Percentiles rank a stretch among this genome's conserved stretches.
Evolutionary conservation across 2,797 vertebrate genomes (phyloP).

Genomic region (Intellagama lesueurii): DNA sequence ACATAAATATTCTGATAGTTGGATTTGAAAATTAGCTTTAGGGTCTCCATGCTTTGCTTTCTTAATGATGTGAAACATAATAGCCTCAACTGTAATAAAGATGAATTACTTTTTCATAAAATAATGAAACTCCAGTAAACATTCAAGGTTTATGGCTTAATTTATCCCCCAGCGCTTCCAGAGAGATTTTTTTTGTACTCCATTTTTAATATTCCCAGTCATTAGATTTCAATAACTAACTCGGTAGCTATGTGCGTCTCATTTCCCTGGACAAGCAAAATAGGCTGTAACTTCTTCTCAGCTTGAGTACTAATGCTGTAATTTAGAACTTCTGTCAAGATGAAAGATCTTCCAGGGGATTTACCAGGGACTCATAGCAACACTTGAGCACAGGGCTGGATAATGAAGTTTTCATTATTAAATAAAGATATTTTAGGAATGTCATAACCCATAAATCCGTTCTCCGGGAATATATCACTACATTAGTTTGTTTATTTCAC

Average conservation of each 20-base stretch:
- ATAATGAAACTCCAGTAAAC: conserved; percentile 81
- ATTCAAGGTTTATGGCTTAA: conserved; percentile 86
- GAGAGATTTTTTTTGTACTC: conserved; percentile 51
- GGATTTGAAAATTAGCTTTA: conserved; percentile 59
- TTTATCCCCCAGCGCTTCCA: conserved; percentile 86
- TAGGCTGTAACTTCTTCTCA: conserved; percentile 88
- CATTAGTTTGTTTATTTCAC: conserved; percentile 72
- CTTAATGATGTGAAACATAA: conserved; percentile 73
- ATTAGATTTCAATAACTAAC: conserved; percentile 93
- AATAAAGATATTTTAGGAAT: conserved; percentile 82
- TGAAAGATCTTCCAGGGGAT: conserved; percentile 82
- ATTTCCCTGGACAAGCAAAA: conserved; percentile 95
- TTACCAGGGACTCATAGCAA: conserved; percentile 76
- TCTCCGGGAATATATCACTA: conserved; percentile 54
- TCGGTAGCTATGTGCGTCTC: conserved; percentile 86
- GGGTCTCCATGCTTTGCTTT: conserved; percentile 63
- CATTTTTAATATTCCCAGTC: conserved; percentile 89
- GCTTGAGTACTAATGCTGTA: conserved; percentile 81
- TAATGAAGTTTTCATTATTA: conserved; percentile 87
- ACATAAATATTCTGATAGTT: conserved; percentile 58
- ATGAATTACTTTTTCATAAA: conserved; percentile 85
- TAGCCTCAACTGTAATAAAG: conserved; percentile 86
- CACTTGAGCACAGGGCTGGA: conserved; percentile 75
- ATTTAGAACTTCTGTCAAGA: conserved; percentile 83
- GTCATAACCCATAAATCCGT: conserved; percentile 79